A percentile compares a stretch with the other conserved stretches of the same genome.
phyloP scores from a whole-genome alignment of 2,888 invertebrate species.

The Argyra leucocephala region DNA sequence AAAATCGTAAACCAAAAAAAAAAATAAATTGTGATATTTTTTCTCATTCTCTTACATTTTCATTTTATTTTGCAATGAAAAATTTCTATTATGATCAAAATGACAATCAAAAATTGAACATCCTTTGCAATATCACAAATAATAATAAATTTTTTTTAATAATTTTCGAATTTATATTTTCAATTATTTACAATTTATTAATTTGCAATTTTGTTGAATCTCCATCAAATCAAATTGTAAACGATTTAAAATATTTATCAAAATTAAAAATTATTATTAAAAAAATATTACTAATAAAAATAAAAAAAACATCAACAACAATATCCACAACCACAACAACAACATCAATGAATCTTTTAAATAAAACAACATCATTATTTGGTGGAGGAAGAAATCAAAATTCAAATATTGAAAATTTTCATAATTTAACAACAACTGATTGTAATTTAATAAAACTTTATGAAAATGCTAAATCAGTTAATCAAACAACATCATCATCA shows the following conservation, averaged over 20 bases:
- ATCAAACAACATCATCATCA: not conserved
- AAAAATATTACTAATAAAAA: not conserved
- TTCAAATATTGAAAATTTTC: not conserved
- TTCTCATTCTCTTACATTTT: not conserved
- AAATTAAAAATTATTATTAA: not conserved
- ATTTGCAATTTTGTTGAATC: no score
- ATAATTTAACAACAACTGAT: not conserved
- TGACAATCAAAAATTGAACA: not conserved
- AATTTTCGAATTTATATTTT: no score
- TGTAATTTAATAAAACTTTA: not conserved
- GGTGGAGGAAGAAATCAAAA: not conserved
- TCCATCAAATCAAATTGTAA: no score
- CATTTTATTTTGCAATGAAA: not conserved
- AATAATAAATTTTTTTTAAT: no score
- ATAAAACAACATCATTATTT: not conserved
- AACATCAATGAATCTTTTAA: not conserved
- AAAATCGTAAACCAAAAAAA: not conserved
- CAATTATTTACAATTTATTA: not conserved
- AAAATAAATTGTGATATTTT: not conserved
- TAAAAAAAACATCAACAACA: not conserved
- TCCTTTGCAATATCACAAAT: no score
- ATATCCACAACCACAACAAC: not conserved
- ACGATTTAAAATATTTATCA: not conserved
- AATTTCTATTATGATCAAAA: not conserved
- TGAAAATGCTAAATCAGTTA: not conserved